A percentile compares a stretch with the other conserved stretches of the same genome.
Conservation (phyloP, 2,888 invertebrate genomes). For the Branchinecta sandiegonensis region DNA sequence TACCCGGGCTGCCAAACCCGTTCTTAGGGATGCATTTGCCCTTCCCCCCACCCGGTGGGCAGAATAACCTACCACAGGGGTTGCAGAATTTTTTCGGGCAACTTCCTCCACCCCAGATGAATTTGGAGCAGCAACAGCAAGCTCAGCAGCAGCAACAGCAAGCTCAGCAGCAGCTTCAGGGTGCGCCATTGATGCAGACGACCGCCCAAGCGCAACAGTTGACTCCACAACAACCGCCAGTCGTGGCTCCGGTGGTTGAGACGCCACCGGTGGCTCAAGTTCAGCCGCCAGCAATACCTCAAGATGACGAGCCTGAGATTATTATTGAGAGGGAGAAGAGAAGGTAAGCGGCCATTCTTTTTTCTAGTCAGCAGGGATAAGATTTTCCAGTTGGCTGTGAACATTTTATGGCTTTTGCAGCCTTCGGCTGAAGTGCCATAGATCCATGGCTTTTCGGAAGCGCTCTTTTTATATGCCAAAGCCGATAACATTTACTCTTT, state of each 20-base stretch:
- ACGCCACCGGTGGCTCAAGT: neutral
- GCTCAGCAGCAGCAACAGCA: conserved; percentile 26
- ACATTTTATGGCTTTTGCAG: no score
- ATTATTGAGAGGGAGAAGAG: neutral
- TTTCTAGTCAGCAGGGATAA: no score
- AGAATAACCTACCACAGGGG: neutral
- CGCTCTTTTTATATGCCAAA: no score
- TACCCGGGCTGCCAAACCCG: conserved; percentile 2
- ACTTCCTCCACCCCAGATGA: neutral
- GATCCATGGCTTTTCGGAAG: no score
- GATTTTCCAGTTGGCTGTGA: no score
- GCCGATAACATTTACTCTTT: no score
- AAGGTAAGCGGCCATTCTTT: neutral
- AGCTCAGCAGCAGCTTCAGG: conserved; percentile 26
- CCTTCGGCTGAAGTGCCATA: no score
- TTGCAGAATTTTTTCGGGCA: neutral
- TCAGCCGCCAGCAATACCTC: conserved; percentile 23
- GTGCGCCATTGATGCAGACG: conserved; percentile 26
- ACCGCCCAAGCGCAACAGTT: conserved; percentile 29
- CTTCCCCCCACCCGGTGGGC: neutral
- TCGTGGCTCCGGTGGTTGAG: conserved; percentile 22
- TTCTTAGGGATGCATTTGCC: neutral
- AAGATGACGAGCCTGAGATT: conserved; percentile 5
- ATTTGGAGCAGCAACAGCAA: neutral
- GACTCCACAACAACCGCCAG: conserved; percentile 23